Conservation (phyloP, 1,140 invertebrate genomes). For the Choristoneura fumiferana region DNA sequence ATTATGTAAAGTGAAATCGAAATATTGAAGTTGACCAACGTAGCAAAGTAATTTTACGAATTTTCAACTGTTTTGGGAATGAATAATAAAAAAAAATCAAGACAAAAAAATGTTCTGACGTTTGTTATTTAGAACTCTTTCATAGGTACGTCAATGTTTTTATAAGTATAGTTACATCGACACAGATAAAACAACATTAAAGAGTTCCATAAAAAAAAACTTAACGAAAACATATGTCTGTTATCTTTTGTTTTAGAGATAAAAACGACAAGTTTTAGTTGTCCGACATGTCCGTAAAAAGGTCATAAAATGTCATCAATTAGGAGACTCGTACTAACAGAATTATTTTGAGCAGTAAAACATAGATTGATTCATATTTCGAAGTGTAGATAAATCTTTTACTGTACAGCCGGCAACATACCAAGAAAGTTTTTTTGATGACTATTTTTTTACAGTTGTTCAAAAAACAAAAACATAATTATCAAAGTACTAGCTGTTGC, state of each 20-base stretch:
- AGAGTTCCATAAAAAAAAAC: neutral
- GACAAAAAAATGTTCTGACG: too few relatives aligned
- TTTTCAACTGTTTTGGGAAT: too few relatives aligned
- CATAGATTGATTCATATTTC: slow-evolving; percentile 33
- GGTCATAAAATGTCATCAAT: slow-evolving; percentile 22
- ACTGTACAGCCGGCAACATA: slow-evolving; percentile 5
- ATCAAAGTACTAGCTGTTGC: too few relatives aligned
- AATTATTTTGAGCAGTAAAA: slow-evolving; percentile 24
- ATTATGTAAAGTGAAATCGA: too few relatives aligned
- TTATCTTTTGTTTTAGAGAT: slow-evolving; percentile 7
- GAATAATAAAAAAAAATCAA: too few relatives aligned
- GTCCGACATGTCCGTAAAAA: neutral
- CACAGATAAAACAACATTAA: neutral
- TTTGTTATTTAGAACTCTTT: too few relatives aligned
- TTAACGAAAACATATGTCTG: neutral
- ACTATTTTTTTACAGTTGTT: neutral
- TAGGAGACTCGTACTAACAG: slow-evolving; percentile 32
- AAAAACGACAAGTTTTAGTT: neutral
- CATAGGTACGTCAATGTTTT: too few relatives aligned
- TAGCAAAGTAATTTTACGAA: neutral
- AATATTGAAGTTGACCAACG: neutral
- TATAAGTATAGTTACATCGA: too few relatives aligned
- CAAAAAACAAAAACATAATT: too few relatives aligned
- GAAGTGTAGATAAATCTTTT: slow-evolving; percentile 18
- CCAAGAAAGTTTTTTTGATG: neutral